These are phyloP conservation scores for Hybos culiciformis DNA, from an alignment of 2,888 invertebrate genomes.

Conservation along the genomic window DNA sequence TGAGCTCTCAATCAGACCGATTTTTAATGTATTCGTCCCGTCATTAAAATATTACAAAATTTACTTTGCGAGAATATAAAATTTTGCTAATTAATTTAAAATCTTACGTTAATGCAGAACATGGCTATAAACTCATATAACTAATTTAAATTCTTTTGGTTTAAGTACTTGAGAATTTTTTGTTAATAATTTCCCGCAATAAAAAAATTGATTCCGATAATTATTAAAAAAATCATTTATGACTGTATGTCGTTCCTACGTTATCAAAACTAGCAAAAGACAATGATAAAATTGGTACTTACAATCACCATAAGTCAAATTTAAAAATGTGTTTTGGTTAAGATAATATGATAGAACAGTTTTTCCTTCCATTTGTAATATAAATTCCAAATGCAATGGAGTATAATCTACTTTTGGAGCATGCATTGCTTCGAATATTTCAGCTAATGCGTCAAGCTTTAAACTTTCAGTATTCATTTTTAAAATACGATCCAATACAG, in stretches of 20 bases:
- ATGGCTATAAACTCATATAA: too few species aligned
- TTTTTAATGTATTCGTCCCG: too few species aligned
- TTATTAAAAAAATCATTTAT: not conserved
- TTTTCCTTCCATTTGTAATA: conserved; percentile 51
- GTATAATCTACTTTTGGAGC: conserved; percentile 34
- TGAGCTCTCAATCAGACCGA: too few species aligned
- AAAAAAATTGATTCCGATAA: not conserved
- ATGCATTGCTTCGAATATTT: conserved; percentile 36
- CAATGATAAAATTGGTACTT: conserved; percentile 25
- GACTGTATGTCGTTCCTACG: too few species aligned
- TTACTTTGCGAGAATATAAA: too few species aligned
- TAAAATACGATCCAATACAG: conserved; percentile 35
- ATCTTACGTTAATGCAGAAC: too few species aligned
- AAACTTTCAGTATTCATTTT: conserved; percentile 38
- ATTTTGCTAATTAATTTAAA: too few species aligned
- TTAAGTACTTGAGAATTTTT: too few species aligned
- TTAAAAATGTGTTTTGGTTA: conserved; percentile 49
- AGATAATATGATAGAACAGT: conserved; percentile 51
- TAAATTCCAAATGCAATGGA: conserved; percentile 51
- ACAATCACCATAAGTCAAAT: conserved; percentile 48
- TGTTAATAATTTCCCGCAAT: too few species aligned
- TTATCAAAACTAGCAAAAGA: not conserved
- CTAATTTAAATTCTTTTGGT: too few species aligned
- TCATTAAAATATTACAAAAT: too few species aligned
- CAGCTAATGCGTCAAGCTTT: conserved; percentile 41